phyloP scores from a whole-genome alignment of 2,797 vertebrate genomes.

The Percopsis omiscomaycus region DNA sequence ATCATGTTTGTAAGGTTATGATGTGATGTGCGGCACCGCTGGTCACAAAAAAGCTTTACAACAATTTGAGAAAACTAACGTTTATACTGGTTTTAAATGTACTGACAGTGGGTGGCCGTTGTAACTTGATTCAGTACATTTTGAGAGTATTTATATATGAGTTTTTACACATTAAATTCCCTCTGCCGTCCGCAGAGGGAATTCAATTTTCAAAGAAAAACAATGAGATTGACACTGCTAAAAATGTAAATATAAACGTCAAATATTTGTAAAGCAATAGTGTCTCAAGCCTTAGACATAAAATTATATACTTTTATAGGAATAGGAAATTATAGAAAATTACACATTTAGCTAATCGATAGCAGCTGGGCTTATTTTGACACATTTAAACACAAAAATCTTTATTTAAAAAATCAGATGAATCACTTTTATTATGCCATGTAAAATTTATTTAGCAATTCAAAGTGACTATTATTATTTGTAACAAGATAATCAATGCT shows the following conservation, averaged over 20 bases:
- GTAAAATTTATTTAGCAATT: background rate
- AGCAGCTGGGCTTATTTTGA: background rate
- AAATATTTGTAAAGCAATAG: background rate
- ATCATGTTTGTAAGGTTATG: no score
- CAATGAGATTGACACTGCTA: no score
- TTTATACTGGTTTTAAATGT: constrained; percentile 17
- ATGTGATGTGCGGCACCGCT: no score
- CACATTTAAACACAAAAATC: no score
- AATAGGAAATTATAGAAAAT: no score
- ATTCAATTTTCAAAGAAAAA: no score
- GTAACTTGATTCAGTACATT: constrained; percentile 1
- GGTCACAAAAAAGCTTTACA: no score
- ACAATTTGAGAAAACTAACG: no score
- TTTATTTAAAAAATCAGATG: background rate
- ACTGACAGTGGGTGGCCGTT: constrained; percentile 11
- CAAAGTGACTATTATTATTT: constrained; percentile 10
- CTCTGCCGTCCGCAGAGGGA: constrained; percentile 19
- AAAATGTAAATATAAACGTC: no score
- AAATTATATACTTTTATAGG: no score
- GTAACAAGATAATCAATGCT: constrained; percentile 3
- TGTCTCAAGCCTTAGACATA: no score
- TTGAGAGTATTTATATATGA: constrained; percentile 15
- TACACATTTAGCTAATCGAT: background rate
- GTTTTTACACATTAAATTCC: constrained; percentile 44
- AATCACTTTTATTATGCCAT: background rate